A percentile compares a stretch with the other conserved stretches of the same genome.
These are phyloP conservation scores for Melopsittacus undulatus DNA, from an alignment of 2,797 vertebrate species.

Conservation along the genomic window DNA sequence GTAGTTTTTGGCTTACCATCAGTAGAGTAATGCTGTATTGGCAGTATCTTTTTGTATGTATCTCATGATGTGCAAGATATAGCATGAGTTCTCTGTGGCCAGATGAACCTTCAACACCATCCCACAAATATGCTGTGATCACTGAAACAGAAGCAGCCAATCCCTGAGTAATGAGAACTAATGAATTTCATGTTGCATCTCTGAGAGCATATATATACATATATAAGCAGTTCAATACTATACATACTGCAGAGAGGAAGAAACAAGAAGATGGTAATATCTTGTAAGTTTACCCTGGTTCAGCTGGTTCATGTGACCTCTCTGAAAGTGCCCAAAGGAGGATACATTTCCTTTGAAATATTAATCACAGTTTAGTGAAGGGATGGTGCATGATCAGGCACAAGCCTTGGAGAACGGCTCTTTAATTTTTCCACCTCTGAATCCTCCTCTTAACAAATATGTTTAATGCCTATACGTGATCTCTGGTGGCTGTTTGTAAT, in stretches of 20 bases:
- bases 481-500: background rate
- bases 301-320: background rate
- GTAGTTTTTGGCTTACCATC: background rate
- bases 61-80: background rate
- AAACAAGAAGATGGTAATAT: background rate
- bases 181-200: background rate
- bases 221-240: background rate
- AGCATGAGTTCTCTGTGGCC: background rate
- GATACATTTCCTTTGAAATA: background rate
- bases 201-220: background rate
- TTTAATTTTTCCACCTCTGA: background rate
- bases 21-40: background rate
- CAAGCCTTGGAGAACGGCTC: background rate
- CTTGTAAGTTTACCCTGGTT: background rate
- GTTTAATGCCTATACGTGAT: background rate
- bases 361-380: background rate
- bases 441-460: background rate
- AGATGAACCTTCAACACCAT: background rate
- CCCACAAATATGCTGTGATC: background rate
- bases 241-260: background rate
- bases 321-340: background rate
- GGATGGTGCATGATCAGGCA: background rate
- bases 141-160: background rate
- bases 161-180: background rate
- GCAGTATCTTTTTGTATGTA: background rate